phyloP scores from a whole-genome alignment of 2,113 vertebrate genomes.

The Ranitomeya imitator region DNA sequence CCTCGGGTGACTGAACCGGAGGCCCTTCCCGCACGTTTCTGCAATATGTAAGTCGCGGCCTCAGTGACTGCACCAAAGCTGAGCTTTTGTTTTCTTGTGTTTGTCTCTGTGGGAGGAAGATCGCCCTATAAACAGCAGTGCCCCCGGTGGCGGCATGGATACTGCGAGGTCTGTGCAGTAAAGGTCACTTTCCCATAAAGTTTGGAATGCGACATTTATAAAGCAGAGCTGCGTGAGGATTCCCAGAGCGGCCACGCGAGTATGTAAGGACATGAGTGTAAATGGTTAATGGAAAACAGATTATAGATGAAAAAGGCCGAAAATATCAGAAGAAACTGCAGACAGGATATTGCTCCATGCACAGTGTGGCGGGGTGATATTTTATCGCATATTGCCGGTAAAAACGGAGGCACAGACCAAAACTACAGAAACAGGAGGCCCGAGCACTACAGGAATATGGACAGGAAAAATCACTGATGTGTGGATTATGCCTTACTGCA shows the following conservation, averaged over 20 bases:
- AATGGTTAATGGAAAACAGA: neutral
- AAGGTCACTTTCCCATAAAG: constrained; percentile 48
- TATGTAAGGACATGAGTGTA: neutral
- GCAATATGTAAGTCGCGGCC: no score
- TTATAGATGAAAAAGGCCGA: neutral
- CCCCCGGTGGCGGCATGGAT: neutral
- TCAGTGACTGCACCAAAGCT: neutral
- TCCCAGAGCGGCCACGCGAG: neutral
- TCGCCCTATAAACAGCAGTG: constrained; percentile 5
- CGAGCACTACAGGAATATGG: no score
- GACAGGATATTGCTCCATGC: no score
- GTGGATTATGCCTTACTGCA: no score
- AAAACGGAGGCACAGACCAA: no score
- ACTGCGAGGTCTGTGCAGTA: neutral
- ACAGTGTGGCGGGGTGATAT: no score
- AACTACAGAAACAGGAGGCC: no score
- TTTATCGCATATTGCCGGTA: no score
- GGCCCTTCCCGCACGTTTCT: no score
- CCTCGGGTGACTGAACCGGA: no score
- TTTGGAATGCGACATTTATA: neutral
- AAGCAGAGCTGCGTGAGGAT: neutral
- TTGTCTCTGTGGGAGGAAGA: neutral
- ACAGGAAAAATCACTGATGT: no score
- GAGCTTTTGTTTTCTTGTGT: neutral
- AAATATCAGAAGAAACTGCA: no score